Base-by-base conservation (phyloP, 2,888 invertebrate genomes). In the Ommatoiulus sabulosus region DNA sequence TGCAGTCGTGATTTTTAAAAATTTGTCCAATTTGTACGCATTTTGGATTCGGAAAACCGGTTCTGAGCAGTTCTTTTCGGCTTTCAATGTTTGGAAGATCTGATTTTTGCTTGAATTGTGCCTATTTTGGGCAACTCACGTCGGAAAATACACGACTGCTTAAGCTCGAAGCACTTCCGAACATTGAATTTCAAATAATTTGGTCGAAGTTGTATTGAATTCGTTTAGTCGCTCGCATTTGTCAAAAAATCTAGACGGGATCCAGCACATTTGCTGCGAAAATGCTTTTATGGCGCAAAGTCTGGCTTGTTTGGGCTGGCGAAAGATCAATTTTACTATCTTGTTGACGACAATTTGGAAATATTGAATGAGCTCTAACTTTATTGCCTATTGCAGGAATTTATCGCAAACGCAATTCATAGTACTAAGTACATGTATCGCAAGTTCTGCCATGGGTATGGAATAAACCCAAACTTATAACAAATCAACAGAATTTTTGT, bases 141-240 rank as follows among this genome's bases (percentile, higher is more conserved):
- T 17, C n/a, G n/a, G 63, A n/a, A 57, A 4, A n/a, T 63, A n/a
- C 63, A 63, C 63, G 24, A 72, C 63, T 8, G 12, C 12, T 63
- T 10, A 15, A 57, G 72, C 24, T n/a, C 10, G 72, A 24, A 72
- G 72, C 24, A 72, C 10, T 8, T 5, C 24, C 72, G 24, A 72
- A 24, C 72, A 72, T 72, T 72, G 72, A 72, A 72, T 72, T 72
- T 72, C 72, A 72, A 72, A 72, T 72, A 72, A 72, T 72, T 72
- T 24, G 24, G 24, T 72, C n/a, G 72, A 72, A 72, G 20, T 72
- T 72, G 24, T 72, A 72, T 72, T 72, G 72, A 72, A n/a, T 72
- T 72, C 72, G 20, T 63, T 63, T n/a, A 12, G 63, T 3, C n/a
- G n/a, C 17, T 63, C 3, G 17, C 63, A 17, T 63, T 12, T 6